Evolutionary conservation across 2,888 invertebrate species (phyloP), one percentile per base, ranked within the genome.

Genomic region (Dichetophora obliterata): DNA sequence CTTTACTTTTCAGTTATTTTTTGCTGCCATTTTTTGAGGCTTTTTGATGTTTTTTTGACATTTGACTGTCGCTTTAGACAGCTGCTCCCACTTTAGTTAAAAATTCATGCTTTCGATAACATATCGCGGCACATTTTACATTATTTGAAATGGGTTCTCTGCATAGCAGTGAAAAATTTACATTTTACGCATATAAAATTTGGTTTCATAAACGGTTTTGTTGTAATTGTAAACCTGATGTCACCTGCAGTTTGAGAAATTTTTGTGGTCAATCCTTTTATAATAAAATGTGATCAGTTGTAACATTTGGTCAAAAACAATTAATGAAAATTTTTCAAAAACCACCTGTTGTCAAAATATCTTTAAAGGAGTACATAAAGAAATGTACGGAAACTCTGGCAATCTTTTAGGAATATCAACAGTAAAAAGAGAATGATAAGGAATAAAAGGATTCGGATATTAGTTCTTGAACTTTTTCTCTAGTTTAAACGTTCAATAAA

Each of bases 1-100:
- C 3, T 43, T 43, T 43, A 11, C 14, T 22, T 11, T 16, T 59
- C 11, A 11, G 43, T 43, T 11, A 2, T 37, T 37, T 59, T 59
- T 24, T 22, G 27, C 24, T 59, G 59, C 1, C 24, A 27, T 24
- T 59, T 59, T 59, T 59, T 59, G 22, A 43, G 31, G 66, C 66
- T 16, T 66, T 66, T 66, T 19, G 43, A 66, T 66, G 37, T 4
- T 66, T 37, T 37, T 66, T 66, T 66, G 34, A 11, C 43, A 37
- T 66, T 66, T 66, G 34, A 48, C 37, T 66, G 59, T 59, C 59
- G 24, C 27, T 59, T 59, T 59, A 14, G 59, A 59, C 59, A 59
- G 59, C 59, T 22, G 59, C 27, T 14, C 9, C 59, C 16, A 16
- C 59, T n/a, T 22, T 27, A 24, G 27, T 16, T 59, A 27, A 59